Conservation (phyloP, 2,888 invertebrate genomes). For the Lepidocyrtoides sp. region DNA sequence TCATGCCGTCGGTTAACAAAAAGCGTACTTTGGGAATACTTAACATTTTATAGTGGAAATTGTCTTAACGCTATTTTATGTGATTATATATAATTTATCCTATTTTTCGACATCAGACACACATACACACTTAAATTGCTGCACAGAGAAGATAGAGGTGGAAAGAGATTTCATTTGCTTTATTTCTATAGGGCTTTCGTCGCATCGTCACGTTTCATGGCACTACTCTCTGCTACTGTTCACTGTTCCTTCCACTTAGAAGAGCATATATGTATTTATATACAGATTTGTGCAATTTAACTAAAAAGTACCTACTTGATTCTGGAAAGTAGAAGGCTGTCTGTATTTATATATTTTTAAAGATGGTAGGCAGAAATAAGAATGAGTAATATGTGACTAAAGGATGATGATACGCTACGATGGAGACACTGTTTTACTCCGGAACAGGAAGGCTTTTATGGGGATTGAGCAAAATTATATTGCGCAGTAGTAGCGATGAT, state of each 20-base stretch:
- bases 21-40: slow-evolving; percentile 42
- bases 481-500: slow-evolving; percentile 58
- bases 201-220: slow-evolving; percentile 38
- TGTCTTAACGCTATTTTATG: neutral
- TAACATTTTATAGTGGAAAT: slow-evolving; percentile 25
- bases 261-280: too few species aligned
- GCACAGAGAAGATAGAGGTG: neutral
- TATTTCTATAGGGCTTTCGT: neutral
- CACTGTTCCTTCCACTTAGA: too few species aligned
- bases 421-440: slow-evolving; percentile 31
- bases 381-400: neutral
- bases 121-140: neutral
- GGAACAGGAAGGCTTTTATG: slow-evolving; percentile 79
- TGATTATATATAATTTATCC: slow-evolving; percentile 4
- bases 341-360: too few species aligned
- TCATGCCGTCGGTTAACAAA: slow-evolving; percentile 47
- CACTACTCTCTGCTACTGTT: slow-evolving; percentile 4
- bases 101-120: neutral
- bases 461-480: slow-evolving; percentile 77
- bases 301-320: too few species aligned
- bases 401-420: neutral
- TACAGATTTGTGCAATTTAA: too few species aligned
- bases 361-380: too few species aligned
- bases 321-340: neutral
- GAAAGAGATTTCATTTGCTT: neutral